These are phyloP conservation scores for Pseudanteris insignis DNA, from an alignment of 2,888 invertebrate genomes.

Conservation along the genomic window DNA sequence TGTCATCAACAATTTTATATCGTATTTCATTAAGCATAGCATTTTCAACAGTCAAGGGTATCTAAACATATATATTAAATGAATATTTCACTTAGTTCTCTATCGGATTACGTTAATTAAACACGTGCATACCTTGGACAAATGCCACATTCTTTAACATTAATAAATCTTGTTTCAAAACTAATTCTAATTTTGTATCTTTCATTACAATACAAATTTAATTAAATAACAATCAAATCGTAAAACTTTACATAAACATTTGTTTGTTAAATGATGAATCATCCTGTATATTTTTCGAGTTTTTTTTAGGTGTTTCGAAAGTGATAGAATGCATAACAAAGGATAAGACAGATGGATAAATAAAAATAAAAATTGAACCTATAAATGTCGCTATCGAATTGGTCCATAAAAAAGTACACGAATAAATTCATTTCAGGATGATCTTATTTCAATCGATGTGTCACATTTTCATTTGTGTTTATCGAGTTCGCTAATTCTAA, in stretches of 20 bases:
- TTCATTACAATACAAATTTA: too few species aligned
- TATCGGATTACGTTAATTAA: constrained; percentile 18
- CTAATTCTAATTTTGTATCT: constrained; percentile 12
- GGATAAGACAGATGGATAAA: too few species aligned
- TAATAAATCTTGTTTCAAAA: constrained; percentile 13
- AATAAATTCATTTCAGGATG: constrained; percentile 8
- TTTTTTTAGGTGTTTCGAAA: too few species aligned
- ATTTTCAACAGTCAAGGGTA: too few species aligned
- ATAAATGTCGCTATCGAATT: constrained; percentile 2
- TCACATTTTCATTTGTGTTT: constrained; percentile 22
- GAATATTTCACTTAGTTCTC: too few species aligned
- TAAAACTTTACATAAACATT: constrained; percentile 3
- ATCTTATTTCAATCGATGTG: constrained; percentile 21
- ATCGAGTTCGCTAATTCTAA: constrained; percentile 21
- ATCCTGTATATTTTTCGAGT: constrained; percentile 32
- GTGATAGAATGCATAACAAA: too few species aligned
- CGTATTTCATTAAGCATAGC: too few species aligned
- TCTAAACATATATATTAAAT: too few species aligned
- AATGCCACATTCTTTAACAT: constrained; percentile 21
- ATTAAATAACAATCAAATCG: too few species aligned
- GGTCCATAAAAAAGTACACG: background rate
- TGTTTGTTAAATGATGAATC: constrained; percentile 14
- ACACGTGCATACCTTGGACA: constrained; percentile 19
- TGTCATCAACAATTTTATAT: too few species aligned
- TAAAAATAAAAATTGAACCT: too few species aligned